Percentiles rank a stretch among this genome's conserved stretches.
These are phyloP conservation scores for Escarpia spicata DNA, from an alignment of 2,888 invertebrate species.

Conservation along the genomic window DNA sequence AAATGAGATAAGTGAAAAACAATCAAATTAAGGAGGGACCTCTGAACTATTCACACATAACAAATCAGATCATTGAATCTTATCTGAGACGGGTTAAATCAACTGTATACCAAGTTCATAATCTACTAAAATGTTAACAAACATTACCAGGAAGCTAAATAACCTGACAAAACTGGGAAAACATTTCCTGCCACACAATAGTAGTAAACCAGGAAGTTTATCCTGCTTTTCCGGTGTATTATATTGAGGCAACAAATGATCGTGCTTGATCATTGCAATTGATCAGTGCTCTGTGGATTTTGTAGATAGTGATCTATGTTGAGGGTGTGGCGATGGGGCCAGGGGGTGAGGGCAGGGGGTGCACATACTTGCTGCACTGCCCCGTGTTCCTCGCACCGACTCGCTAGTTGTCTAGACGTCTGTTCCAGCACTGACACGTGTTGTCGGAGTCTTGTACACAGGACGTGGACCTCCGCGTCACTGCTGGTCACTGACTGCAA, in stretches of 20 bases:
- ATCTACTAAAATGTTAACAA: background rate
- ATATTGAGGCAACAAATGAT: background rate
- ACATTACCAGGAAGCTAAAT: background rate
- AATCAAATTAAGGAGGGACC: too few relatives aligned
- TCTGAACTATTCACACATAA: too few relatives aligned
- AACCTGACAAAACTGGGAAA: background rate
- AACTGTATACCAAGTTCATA: background rate
- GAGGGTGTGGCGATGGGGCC: too few relatives aligned
- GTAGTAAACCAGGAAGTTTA: background rate
- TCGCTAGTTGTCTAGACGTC: background rate
- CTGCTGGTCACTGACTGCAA: background rate
- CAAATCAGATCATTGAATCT: too few relatives aligned
- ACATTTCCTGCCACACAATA: background rate
- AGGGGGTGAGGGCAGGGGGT: background rate
- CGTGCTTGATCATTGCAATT: background rate
- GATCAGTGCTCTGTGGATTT: background rate
- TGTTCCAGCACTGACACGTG: slow-evolving; percentile 4
- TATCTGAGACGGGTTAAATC: too few relatives aligned
- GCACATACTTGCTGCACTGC: background rate
- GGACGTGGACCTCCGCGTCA: background rate
- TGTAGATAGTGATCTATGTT: background rate
- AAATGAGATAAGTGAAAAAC: too few relatives aligned
- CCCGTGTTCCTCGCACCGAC: background rate
- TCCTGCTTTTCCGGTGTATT: background rate
- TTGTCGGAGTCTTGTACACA: background rate